phyloP scores from a whole-genome alignment of 1,140 invertebrate species.

The Penaeus chinensis region DNA sequence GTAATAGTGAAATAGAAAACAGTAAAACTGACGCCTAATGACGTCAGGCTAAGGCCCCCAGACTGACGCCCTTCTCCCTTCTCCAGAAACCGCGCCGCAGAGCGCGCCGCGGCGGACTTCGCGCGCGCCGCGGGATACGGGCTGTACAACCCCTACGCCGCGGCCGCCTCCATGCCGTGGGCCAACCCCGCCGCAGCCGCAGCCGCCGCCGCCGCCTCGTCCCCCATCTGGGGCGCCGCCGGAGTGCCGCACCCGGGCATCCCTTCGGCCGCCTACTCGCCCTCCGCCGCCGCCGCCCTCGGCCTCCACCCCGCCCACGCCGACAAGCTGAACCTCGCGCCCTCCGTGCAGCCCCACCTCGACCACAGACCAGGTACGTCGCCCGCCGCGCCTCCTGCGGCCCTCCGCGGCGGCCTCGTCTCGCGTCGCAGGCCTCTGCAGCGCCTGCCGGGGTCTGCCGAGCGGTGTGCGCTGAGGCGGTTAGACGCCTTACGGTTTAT shows the following conservation, averaged over 20 bases:
- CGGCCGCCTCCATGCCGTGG: constrained; percentile 48
- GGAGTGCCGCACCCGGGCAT: constrained; percentile 45
- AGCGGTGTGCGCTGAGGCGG: too few relatives aligned
- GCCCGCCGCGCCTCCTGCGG: neutral
- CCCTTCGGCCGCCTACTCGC: constrained; percentile 45
- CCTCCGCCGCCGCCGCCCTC: constrained; percentile 53
- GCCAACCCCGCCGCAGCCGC: constrained; percentile 53
- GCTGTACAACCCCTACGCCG: constrained; percentile 73
- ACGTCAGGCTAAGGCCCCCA: too few relatives aligned
- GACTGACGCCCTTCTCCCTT: neutral
- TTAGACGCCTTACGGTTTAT: too few relatives aligned
- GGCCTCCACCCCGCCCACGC: constrained; percentile 54
- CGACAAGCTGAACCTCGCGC: constrained; percentile 40
- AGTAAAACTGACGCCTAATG: neutral
- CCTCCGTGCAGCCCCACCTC: constrained; percentile 31
- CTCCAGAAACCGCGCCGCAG: constrained; percentile 83
- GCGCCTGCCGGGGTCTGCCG: too few relatives aligned
- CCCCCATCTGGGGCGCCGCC: constrained; percentile 44
- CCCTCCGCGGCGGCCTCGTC: neutral
- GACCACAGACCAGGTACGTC: constrained; percentile 49
- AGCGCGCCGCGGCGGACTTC: constrained; percentile 91
- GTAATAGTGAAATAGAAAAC: neutral
- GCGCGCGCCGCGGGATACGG: constrained; percentile 90
- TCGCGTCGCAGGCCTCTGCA: neutral
- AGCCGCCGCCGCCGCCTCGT: constrained; percentile 44